Percentiles rank a stretch among this genome's conserved stretches.
Conservation (phyloP, 2,797 vertebrate species). For the Chelmon rostratus region DNA sequence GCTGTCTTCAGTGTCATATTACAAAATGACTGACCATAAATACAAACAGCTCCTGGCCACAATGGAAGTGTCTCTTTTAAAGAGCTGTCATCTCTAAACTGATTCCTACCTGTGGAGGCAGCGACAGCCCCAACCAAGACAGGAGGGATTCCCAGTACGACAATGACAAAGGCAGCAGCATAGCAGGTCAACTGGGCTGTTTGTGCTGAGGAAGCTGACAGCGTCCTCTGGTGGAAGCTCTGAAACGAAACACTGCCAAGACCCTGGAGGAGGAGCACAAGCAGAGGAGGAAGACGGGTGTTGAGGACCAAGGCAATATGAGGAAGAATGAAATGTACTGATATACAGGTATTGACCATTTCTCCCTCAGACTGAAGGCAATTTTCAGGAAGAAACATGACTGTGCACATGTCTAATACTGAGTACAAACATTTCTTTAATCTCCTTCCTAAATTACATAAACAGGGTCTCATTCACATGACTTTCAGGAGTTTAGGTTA, state of each 20-base stretch:
- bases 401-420: neutral
- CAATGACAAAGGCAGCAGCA: constrained; percentile 50
- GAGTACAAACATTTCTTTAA: no score
- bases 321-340: neutral
- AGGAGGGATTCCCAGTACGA: constrained; percentile 65
- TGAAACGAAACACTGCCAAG: constrained; percentile 68
- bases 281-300: neutral
- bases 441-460: neutral
- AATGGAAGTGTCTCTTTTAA: neutral
- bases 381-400: neutral
- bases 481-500: neutral
- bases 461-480: neutral
- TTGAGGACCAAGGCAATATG: neutral
- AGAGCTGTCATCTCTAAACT: neutral
- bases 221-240: constrained; percentile 78
- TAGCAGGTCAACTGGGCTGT: constrained; percentile 69
- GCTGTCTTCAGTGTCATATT: neutral
- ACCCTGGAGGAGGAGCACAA: constrained; percentile 31
- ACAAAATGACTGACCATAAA: neutral
- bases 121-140: constrained; percentile 66
- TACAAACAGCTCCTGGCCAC: neutral
- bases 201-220: constrained; percentile 59
- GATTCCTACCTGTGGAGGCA: constrained; percentile 66
- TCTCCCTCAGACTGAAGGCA: neutral
- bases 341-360: neutral